Base-by-base conservation (phyloP, 2,888 invertebrate genomes). In the Meandrusa payeni region DNA sequence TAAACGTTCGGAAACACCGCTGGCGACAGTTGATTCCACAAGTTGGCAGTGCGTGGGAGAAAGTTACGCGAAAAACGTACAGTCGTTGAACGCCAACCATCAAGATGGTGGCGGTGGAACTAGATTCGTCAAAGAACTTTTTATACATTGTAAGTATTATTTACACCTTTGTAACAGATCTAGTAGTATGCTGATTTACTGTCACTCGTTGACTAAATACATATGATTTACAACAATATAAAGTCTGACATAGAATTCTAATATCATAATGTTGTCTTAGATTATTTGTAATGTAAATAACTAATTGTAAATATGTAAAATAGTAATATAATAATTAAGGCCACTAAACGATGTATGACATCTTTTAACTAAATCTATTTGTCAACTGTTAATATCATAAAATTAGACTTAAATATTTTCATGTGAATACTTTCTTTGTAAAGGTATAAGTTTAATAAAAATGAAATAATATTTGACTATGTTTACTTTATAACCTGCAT, bases 371-470 rank as follows among this genome's bases (percentile, higher is more conserved):
- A 51, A 62, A 73, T 73, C 69, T 74, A 70, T 69, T 74, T 76
- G 80, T 82, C 76, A 72, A 78, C 62, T 76, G 75, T 77, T 76
- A 76, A 79, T 80, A 82, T 79, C 77, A 81, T 71, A 63, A 54
- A 51, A 56, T 59, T 76, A 73, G 72, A 50, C 67, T 68, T 77
- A 79, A 77, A 63, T 58, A 78, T 79, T 82, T 82, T 73, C 73
- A 79, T 81, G 83, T 83, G 81, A 77, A 74, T 81, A 83, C 72
- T 67, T 69, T 74, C 76, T 81, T 81, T 83, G 78, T 85, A 83
- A 37, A 31, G 10, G 70, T 73, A 76, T 72, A 68, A 76, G 64
- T 79, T 81, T 77, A 83, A 67, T 80, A 82, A 77, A 79, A 76
- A 78, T 69, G 54, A 52, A 57, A 50, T 52, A 57, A 55, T 36